phyloP scores from a whole-genome alignment of 1,140 invertebrate species.

The Platyscapa corneri region DNA sequence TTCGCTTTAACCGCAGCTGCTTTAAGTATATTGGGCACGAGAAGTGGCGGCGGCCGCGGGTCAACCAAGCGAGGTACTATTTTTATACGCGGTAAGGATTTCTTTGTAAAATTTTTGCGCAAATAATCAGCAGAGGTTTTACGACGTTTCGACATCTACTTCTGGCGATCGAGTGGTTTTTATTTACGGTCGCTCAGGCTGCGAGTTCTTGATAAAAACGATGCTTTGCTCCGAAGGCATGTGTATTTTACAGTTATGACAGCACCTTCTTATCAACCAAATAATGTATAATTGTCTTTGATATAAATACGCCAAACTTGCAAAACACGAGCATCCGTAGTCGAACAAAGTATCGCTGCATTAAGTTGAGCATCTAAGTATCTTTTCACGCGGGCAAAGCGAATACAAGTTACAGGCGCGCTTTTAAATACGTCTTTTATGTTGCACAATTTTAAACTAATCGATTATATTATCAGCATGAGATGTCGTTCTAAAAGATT shows the following conservation, averaged over 20 bases:
- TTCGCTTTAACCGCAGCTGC: neutral
- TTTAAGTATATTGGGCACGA: neutral
- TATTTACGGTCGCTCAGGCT: neutral
- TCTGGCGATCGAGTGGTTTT: neutral
- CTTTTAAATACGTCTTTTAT: no score
- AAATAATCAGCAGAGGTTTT: neutral
- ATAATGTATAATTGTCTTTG: neutral
- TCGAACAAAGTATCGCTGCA: neutral
- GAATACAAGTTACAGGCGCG: no score
- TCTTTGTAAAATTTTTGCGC: slow-evolving; percentile 10
- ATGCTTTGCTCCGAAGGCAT: neutral
- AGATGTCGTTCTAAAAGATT: no score
- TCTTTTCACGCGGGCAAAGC: no score
- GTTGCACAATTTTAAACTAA: no score
- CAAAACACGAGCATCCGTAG: neutral
- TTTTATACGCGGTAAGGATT: neutral
- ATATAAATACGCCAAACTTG: neutral
- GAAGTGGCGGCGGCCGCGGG: neutral
- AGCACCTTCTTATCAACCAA: neutral
- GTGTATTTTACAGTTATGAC: neutral
- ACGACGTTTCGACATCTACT: neutral
- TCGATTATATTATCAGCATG: no score
- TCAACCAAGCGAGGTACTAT: no score
- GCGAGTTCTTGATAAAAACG: neutral
- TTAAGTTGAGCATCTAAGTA: no score